phyloP scores from a whole-genome alignment of 2,113 vertebrate genomes.

The Panurus biarmicus region DNA sequence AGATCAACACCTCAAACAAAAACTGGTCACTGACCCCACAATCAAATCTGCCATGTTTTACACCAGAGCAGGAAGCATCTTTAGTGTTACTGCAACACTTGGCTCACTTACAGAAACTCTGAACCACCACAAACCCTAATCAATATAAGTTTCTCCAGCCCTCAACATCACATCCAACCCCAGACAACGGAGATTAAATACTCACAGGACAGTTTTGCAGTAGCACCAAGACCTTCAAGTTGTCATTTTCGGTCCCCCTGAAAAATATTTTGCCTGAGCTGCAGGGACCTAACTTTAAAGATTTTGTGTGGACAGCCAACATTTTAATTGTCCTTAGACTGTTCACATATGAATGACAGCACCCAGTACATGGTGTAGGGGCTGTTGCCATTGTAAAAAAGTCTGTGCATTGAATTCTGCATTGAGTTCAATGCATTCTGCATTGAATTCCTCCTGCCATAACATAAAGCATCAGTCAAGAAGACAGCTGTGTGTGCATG shows the following conservation, averaged over 20 bases:
- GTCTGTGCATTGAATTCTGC: not conserved
- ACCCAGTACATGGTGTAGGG: not conserved
- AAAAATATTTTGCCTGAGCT: not conserved
- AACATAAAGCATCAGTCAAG: not conserved
- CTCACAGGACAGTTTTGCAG: not conserved
- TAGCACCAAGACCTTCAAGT: not conserved
- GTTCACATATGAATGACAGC: not conserved
- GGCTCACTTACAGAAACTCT: not conserved
- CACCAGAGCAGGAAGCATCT: not conserved
- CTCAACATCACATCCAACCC: not conserved
- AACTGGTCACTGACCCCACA: not conserved
- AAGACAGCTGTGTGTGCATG: not conserved
- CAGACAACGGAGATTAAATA: not conserved
- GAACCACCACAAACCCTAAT: not conserved
- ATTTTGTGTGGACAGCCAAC: not conserved
- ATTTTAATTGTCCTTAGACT: not conserved
- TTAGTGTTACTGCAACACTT: not conserved
- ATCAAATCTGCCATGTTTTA: not conserved
- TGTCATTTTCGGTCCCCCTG: not conserved
- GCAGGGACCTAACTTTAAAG: not conserved
- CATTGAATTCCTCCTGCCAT: not conserved
- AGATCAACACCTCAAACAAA: not conserved
- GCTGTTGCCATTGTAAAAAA: not conserved
- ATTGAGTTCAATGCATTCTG: not conserved
- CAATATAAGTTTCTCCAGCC: not conserved